A percentile compares a stretch with the other conserved stretches of the same genome.
These are phyloP conservation scores for Pogonognathellus flavescens DNA, from an alignment of 1,140 invertebrate species.

Conservation along the genomic window DNA sequence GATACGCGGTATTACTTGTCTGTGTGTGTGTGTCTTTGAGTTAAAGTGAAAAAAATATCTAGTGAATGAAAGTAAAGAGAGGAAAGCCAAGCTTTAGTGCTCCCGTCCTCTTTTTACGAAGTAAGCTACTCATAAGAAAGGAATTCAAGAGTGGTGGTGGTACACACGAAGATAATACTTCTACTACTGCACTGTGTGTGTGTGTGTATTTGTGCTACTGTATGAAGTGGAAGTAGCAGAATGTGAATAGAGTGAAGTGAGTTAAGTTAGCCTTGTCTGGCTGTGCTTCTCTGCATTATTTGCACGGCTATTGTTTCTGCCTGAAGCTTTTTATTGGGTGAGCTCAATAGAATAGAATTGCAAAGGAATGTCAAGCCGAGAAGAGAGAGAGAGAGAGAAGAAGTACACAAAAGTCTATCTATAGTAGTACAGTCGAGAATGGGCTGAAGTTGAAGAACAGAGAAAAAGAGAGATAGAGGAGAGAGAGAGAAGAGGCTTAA, in stretches of 20 bases:
- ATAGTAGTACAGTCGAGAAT: not conserved
- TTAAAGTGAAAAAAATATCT: too few relatives aligned
- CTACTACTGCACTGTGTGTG: not conserved
- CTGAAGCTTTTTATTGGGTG: constrained; percentile 43
- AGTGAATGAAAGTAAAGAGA: too few relatives aligned
- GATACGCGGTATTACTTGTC: too few relatives aligned
- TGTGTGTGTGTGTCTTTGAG: too few relatives aligned
- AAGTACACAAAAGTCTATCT: constrained; percentile 42
- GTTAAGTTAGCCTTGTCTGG: constrained; percentile 18
- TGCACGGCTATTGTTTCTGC: constrained; percentile 49
- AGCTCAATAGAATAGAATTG: constrained; percentile 21
- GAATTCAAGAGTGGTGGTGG: too few relatives aligned
- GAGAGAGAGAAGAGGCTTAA: constrained; percentile 21
- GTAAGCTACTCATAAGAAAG: too few relatives aligned
- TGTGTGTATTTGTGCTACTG: not conserved
- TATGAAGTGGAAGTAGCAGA: not conserved
- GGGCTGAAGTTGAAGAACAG: not conserved
- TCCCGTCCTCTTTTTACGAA: too few relatives aligned
- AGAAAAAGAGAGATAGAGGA: constrained; percentile 10
- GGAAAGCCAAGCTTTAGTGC: too few relatives aligned
- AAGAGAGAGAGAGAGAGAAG: too few relatives aligned
- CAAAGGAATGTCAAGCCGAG: constrained; percentile 6
- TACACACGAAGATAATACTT: too few relatives aligned
- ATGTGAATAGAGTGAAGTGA: constrained; percentile 15
- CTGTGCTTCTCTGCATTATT: constrained; percentile 31